phyloP scores from a whole-genome alignment of 2,113 vertebrate species.

The Pteropus alecto region DNA sequence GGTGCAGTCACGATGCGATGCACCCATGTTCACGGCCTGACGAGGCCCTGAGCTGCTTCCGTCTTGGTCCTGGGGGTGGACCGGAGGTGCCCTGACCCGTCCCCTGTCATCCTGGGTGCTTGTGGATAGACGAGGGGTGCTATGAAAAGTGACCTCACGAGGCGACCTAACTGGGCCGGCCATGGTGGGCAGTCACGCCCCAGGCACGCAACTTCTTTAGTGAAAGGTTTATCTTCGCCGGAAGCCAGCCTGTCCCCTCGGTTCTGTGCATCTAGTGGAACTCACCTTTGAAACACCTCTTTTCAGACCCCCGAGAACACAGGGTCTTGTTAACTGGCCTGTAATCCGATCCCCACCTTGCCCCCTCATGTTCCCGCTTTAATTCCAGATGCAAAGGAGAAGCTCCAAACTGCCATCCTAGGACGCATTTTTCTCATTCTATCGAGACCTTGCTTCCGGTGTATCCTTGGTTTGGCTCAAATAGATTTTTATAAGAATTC shows the following conservation, averaged over 20 bases:
- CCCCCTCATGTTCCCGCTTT: background rate
- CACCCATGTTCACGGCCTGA: rapidly evolving
- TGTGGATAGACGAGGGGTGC: background rate
- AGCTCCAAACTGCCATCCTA: background rate
- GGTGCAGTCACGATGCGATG: too few relatives aligned
- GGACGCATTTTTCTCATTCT: background rate
- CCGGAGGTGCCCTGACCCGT: too few relatives aligned
- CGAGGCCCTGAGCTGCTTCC: background rate
- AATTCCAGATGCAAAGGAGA: background rate
- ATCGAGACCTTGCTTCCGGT: background rate
- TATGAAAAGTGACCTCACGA: background rate
- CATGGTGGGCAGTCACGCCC: background rate
- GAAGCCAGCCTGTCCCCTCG: rapidly evolving
- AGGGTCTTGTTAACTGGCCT: rapidly evolving
- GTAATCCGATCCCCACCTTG: background rate
- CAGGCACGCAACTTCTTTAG: background rate
- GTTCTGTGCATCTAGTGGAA: background rate
- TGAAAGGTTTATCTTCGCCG: background rate
- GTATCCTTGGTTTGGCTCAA: background rate
- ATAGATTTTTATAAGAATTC: too few relatives aligned
- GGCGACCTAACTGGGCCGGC: background rate
- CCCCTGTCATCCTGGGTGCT: background rate
- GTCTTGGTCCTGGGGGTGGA: background rate
- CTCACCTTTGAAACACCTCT: background rate
- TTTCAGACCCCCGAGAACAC: background rate